Evolutionary conservation across 2,113 vertebrate genomes (phyloP).

Genomic region (Channa maculata): DNA sequence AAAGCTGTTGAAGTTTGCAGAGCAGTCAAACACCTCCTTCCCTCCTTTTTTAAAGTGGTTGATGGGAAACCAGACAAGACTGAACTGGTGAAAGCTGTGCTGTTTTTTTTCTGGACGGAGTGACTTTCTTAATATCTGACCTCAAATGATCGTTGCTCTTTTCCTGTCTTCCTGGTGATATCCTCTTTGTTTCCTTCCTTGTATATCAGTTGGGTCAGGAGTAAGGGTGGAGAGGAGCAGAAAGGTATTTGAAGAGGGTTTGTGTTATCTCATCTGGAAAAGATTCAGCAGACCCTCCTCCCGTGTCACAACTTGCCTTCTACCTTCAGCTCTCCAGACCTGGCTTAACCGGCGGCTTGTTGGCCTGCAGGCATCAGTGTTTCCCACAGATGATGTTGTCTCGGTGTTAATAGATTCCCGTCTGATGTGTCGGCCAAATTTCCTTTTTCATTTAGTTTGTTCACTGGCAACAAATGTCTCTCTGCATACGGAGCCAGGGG

Average conservation of each 20-base stretch:
- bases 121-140: background rate
- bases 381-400: slow-evolving; percentile 30
- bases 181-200: slow-evolving; percentile 8
- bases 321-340: slow-evolving; percentile 37
- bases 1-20: slow-evolving; percentile 19
- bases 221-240: slow-evolving; percentile 20
- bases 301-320: slow-evolving; percentile 65
- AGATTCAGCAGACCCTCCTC: slow-evolving; percentile 57
- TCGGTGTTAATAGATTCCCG: slow-evolving; percentile 24
- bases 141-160: background rate
- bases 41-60: slow-evolving; percentile 2
- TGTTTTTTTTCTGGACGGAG: background rate
- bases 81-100: background rate
- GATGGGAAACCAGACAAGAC: slow-evolving; percentile 47
- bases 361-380: slow-evolving; percentile 61
- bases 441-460: slow-evolving; percentile 28
- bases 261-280: slow-evolving; percentile 69
- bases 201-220: background rate
- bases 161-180: background rate
- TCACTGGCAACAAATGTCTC: slow-evolving; percentile 21
- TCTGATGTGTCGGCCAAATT: slow-evolving; percentile 21
- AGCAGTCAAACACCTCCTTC: slow-evolving; percentile 28
- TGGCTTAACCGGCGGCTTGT: slow-evolving; percentile 46
- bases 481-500: background rate
- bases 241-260: slow-evolving; percentile 56